A percentile compares a stretch with the other conserved stretches of the same genome.
Conservation (phyloP, 2,113 vertebrate genomes). For the Oryzias javanicus region DNA sequence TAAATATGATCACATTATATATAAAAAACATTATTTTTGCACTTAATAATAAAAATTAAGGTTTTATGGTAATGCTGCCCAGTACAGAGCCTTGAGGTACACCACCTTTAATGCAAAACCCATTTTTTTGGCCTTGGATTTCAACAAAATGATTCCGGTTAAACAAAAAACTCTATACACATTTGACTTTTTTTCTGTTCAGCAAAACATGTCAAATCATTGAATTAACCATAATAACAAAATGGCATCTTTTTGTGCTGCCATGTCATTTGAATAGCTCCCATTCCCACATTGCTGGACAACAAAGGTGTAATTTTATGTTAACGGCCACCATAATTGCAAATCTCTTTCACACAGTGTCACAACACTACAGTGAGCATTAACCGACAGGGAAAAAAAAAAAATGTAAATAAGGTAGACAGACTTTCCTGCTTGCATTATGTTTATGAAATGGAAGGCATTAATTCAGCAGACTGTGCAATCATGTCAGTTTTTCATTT, state of each 20-base stretch:
- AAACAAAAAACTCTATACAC: background rate
- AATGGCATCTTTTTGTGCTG: conserved; percentile 6
- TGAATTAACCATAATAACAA: conserved; percentile 5
- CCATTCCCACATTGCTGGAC: conserved; percentile 9
- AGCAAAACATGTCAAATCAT: conserved; percentile 27
- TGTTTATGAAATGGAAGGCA: conserved; percentile 44
- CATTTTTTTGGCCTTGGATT: no score
- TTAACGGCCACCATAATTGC: conserved; percentile 25
- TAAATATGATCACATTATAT: no score
- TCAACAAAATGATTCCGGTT: no score
- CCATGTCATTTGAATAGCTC: conserved; percentile 8
- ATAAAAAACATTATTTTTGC: no score
- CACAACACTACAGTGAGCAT: conserved; percentile 26
- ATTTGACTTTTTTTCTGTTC: background rate
- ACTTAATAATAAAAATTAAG: no score
- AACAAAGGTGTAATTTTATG: conserved; percentile 30
- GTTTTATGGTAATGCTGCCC: no score
- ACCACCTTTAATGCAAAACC: no score
- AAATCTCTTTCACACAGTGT: conserved; percentile 15
- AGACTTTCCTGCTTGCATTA: conserved; percentile 18
- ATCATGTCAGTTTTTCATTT: conserved; percentile 42
- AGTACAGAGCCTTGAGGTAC: no score
- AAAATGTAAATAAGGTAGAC: conserved; percentile 24
- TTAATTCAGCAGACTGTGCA: conserved; percentile 47
- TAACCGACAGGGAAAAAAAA: conserved; percentile 29